Base-by-base conservation (phyloP, 2,888 invertebrate species). In the Rotaria socialis region DNA sequence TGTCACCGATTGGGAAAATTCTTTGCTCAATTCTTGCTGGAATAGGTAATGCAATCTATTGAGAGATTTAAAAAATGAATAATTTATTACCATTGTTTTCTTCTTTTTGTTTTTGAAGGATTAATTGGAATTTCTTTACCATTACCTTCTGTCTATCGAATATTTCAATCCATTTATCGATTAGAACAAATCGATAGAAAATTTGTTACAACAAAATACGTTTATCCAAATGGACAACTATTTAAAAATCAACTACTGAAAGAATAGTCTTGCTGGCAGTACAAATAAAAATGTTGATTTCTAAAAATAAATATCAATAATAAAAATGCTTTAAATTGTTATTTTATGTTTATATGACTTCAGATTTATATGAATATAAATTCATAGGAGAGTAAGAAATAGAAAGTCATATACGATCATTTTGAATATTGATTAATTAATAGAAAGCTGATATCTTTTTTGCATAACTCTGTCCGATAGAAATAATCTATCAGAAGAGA, bases 111-210 rank as follows among this genome's bases (percentile, higher is more conserved):
- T 60, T 22, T 60, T 2, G 6, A 67, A 67, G 67, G 80, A 24
- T 14, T 80, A 10, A 47, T 80, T n/a, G 47, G 80, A 5, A 80
- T 80, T 24, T 80, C 80, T 22, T 47, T 80, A 80, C 80, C 80
- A 80, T 80, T 80, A 47, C 19, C 80, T 14, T 2, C n/a, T 22
- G 47, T 80, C 14, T 80, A 80, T 80, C 43, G n/a, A 47, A 47
- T 6, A 47, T 80, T 80, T 47, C 80, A 80, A 47, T n/a, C 80
- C 24, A 47, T 80, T 47, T 80, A 47, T 16, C 43, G 47, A 43
- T 11, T 80, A n/a, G 80, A 80, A 80, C 47, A 43, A n/a, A 80
- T 80, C 35, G 43, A 80, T 47, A 80, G n/a, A 80, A 24, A n/a
- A 47, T 80, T 22, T 80, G 47, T n/a, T 47, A 11, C 2, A n/a